phyloP scores from a whole-genome alignment of 2,797 vertebrate genomes.

The Pampus argenteus region DNA sequence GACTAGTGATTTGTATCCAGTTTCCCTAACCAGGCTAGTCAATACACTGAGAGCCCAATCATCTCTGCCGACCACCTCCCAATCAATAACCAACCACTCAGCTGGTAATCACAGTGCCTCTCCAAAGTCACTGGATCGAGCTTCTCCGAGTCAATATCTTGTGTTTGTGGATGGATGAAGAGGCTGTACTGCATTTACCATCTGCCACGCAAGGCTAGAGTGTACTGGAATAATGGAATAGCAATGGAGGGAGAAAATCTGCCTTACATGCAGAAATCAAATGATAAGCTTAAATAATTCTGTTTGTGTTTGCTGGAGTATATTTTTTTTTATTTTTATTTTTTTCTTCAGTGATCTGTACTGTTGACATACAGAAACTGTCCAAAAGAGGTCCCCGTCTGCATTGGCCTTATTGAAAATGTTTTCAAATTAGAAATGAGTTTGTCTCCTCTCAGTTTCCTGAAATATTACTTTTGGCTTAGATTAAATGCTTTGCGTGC shows the following conservation, averaged over 20 bases:
- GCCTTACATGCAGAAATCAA: slow-evolving; percentile 6
- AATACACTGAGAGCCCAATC: slow-evolving; percentile 69
- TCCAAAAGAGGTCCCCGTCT: neutral
- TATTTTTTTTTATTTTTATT: neutral
- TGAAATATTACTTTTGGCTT: slow-evolving; percentile 11
- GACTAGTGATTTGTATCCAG: slow-evolving; percentile 49
- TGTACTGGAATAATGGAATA: slow-evolving; percentile 16
- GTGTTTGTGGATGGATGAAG: slow-evolving; percentile 56
- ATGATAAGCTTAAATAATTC: slow-evolving; percentile 19
- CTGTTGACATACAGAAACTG: neutral
- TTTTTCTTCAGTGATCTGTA: neutral
- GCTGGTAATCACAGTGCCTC: slow-evolving; percentile 68
- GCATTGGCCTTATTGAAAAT: neutral
- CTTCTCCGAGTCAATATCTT: slow-evolving; percentile 59
- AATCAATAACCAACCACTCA: slow-evolving; percentile 73
- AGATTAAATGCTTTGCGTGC: slow-evolving; percentile 17
- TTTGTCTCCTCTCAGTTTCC: neutral
- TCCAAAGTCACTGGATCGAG: slow-evolving; percentile 62
- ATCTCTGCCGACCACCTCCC: slow-evolving; percentile 68
- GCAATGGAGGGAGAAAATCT: slow-evolving; percentile 8
- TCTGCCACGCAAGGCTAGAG: slow-evolving; percentile 21
- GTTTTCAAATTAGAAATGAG: neutral
- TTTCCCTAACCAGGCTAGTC: slow-evolving; percentile 64
- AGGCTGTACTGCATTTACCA: slow-evolving; percentile 24
- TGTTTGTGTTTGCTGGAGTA: neutral